Conservation (phyloP, 2,113 vertebrate genomes). For the Eidolon helvum region DNA sequence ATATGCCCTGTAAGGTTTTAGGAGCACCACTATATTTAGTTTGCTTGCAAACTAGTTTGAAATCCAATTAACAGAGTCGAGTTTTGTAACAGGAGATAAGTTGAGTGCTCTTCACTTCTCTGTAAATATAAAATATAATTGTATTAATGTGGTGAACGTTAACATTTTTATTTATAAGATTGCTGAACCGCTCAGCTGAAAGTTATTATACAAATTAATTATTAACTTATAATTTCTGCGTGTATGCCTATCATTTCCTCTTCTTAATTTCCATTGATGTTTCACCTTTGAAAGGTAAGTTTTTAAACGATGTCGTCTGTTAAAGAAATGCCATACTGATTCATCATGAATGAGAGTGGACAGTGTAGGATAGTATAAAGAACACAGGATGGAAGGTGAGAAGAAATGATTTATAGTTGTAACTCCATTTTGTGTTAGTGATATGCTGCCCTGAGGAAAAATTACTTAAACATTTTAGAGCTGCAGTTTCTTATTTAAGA, state of each 20-base stretch:
- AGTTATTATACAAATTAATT: slow-evolving; percentile 31
- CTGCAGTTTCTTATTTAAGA: background rate
- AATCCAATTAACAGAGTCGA: background rate
- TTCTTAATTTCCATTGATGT: background rate
- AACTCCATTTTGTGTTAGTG: background rate
- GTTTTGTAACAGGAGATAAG: background rate
- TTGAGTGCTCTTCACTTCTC: background rate
- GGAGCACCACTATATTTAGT: background rate
- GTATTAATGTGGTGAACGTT: background rate
- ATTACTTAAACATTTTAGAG: background rate
- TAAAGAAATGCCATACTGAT: background rate
- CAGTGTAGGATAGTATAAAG: background rate
- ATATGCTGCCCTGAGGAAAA: background rate
- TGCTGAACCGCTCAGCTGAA: background rate
- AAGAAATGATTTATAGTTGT: background rate
- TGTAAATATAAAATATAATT: background rate
- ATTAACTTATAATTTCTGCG: slow-evolving; percentile 42
- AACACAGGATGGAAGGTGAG: background rate
- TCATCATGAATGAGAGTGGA: background rate
- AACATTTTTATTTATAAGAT: background rate
- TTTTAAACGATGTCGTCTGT: background rate
- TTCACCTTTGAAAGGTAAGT: slow-evolving; percentile 30
- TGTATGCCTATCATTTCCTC: background rate
- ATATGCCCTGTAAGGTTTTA: background rate
- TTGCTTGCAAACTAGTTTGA: background rate